Evolutionary conservation across 2,113 vertebrate genomes (phyloP), one percentile per base, ranked within the genome.

Genomic region (Cercopithecus mona): DNA sequence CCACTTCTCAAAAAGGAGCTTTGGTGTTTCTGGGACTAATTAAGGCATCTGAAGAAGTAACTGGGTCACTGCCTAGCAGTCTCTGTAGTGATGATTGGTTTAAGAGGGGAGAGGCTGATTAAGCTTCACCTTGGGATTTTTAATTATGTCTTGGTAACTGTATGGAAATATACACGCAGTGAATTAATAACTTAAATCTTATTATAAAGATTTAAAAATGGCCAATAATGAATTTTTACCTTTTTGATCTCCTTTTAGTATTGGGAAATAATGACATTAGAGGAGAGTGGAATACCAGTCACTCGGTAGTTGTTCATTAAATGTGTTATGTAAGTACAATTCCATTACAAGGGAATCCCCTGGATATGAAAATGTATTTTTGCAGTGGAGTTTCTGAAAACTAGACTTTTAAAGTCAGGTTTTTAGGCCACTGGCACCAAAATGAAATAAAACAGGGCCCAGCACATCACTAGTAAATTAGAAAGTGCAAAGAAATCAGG

Each of bases 21-120:
- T 66, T 59, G 38, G 81, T 97, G 86, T 95, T 97, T 97, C 86
- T 93, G 94, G 88, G 85, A 73, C 94, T 94, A 83, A 96, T 94
- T 59, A 96, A 98, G n/a, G 70, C 68, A 30, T 92, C 78, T 22
- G 52, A 79, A 86, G 87, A 64, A 85, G 79, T 66, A 93, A 89
- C 22, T 95, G 95, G 96, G 96, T 95, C 97, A 82, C 57, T 30
- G 68, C 12, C 35, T 40, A 27, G 73, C 4, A 6, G 43, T 38
- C n/a, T 83, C 66, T 2, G 9, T n/a, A 2, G 45, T 30, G 43
- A 52, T 43, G 18, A 80, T 1, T 79, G 70, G 84, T 35, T 73
- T 80, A 11, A 4, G 55, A 50, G 32, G 38, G 45, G 48, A 76
- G 50, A 88, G 48, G 38, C 82, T 92, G 83, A 10, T 70, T 45